A percentile compares a stretch with the other conserved stretches of the same genome.
phyloP scores from a whole-genome alignment of 2,888 invertebrate genomes.

The Entomobrya multifasciata region DNA sequence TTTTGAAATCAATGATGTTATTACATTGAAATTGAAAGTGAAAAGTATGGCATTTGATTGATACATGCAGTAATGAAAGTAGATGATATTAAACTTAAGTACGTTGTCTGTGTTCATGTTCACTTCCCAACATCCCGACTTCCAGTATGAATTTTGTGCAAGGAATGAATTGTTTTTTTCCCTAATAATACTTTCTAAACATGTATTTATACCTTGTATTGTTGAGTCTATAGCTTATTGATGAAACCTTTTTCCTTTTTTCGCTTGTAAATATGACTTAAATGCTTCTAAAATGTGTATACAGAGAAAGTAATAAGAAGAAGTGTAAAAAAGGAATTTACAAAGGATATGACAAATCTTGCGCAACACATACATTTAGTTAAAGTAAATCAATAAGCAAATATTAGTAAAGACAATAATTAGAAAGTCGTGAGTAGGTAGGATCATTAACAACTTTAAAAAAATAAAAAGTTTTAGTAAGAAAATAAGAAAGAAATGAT shows the following conservation, averaged over 20 bases:
- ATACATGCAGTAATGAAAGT: too few relatives aligned
- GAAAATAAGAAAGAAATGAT: neutral
- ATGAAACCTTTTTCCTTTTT: too few relatives aligned
- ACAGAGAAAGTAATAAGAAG: conserved; percentile 20
- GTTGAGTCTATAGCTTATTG: too few relatives aligned
- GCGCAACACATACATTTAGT: neutral
- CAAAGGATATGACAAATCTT: neutral
- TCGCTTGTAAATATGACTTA: too few relatives aligned
- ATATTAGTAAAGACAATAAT: neutral
- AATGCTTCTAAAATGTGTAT: neutral
- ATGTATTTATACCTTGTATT: too few relatives aligned
- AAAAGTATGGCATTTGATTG: too few relatives aligned
- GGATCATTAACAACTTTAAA: too few relatives aligned
- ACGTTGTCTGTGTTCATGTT: too few relatives aligned
- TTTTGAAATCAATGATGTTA: neutral
- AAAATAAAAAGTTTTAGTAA: neutral
- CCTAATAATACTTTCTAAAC: neutral
- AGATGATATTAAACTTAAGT: too few relatives aligned
- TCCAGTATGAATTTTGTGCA: neutral
- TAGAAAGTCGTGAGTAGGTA: too few relatives aligned
- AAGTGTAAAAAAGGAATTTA: neutral
- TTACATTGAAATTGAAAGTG: neutral
- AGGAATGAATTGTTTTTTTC: neutral
- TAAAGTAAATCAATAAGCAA: neutral
- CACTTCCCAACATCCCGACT: conserved; percentile 58